Evolutionary conservation across 1,140 invertebrate genomes (phyloP).

Genomic region (Copidosoma floridanum): DNA sequence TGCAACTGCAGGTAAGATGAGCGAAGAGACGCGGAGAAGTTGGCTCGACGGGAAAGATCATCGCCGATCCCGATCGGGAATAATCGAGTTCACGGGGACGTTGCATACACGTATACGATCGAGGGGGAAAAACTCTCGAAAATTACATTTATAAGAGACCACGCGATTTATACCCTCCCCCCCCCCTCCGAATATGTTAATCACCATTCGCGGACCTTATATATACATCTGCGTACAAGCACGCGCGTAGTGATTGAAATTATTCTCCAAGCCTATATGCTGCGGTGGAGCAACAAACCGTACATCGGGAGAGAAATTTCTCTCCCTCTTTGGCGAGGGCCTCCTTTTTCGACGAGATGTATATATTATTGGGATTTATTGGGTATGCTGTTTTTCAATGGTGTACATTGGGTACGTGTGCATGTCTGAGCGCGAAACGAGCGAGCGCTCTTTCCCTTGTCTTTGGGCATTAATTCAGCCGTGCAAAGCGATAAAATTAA

Average conservation of each 20-base stretch:
- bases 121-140: too few species aligned
- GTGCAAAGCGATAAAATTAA: too few species aligned
- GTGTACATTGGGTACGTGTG: too few species aligned
- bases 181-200: conserved; percentile 17
- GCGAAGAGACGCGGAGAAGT: neutral
- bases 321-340: too few species aligned
- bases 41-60: conserved; percentile 40
- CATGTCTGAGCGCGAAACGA: neutral
- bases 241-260: too few species aligned
- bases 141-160: neutral
- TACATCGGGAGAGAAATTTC: conserved; percentile 2
- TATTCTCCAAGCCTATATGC: too few species aligned
- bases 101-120: conserved; percentile 1
- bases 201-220: conserved; percentile 8
- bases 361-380: conserved; percentile 17
- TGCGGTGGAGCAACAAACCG: conserved; percentile 33
- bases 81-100: conserved; percentile 36
- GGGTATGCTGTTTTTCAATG: neutral
- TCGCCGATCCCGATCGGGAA: conserved; percentile 31
- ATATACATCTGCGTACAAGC: too few species aligned
- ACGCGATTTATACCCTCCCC: conserved; percentile 11
- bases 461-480: too few species aligned
- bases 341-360: conserved; percentile 1
- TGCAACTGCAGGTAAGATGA: conserved; percentile 16
- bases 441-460: too few species aligned